Conservation (phyloP, 2,797 vertebrate species). For the Pitangus sulphuratus region DNA sequence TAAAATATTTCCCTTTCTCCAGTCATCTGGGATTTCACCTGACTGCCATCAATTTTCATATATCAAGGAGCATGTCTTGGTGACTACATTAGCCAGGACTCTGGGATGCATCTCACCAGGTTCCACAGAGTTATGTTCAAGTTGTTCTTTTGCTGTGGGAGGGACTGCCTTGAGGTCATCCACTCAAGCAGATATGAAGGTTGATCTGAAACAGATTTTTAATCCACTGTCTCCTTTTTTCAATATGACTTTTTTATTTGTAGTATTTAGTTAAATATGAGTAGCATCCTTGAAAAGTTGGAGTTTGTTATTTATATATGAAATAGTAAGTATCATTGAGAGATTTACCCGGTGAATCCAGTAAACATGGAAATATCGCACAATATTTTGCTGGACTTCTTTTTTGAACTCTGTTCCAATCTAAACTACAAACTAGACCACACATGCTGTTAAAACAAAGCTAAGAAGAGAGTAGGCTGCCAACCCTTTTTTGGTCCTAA, state of each 20-base stretch:
- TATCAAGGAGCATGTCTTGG: not conserved
- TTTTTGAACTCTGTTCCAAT: constrained; percentile 74
- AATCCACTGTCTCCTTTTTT: not conserved
- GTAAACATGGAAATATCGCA: constrained; percentile 70
- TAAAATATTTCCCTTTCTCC: not conserved
- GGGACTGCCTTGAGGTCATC: not conserved
- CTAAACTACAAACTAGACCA: constrained; percentile 76
- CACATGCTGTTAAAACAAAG: constrained; percentile 71
- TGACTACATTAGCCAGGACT: not conserved
- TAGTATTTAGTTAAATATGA: constrained; percentile 36
- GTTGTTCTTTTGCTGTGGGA: not conserved
- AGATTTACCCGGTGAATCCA: constrained; percentile 32
- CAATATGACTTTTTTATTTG: not conserved
- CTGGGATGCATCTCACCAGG: not conserved
- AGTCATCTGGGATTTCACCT: not conserved
- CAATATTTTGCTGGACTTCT: constrained; percentile 66
- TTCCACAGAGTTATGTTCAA: not conserved
- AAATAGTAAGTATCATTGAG: constrained; percentile 40
- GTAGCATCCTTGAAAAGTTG: constrained; percentile 47
- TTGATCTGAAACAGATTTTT: not conserved
- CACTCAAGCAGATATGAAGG: not conserved
- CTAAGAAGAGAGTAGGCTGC: not conserved
- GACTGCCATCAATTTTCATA: not conserved
- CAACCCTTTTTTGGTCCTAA: not conserved
- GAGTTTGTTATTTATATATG: constrained; percentile 56